Evolutionary conservation across 1,140 invertebrate species (phyloP).

Genomic region (Drosophila nebulosa): DNA sequence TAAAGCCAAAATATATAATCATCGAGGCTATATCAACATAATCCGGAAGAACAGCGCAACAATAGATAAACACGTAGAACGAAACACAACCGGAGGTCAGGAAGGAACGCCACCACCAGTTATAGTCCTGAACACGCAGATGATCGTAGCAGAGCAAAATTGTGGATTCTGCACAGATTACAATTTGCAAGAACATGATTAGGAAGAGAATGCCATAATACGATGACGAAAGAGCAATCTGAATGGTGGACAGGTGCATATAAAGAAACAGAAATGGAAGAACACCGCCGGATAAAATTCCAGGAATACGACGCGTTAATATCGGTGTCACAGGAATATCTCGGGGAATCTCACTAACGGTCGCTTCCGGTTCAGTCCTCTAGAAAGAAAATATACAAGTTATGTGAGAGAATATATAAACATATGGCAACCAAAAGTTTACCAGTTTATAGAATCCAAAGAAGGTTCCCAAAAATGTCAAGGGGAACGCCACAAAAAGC

Average conservation of each 20-base stretch:
- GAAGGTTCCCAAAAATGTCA: background rate
- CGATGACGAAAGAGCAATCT: background rate
- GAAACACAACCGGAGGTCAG: background rate
- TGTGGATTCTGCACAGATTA: background rate
- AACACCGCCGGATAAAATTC: background rate
- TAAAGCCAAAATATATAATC: background rate
- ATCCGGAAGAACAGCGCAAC: background rate
- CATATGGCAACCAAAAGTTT: background rate
- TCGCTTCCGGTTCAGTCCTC: background rate
- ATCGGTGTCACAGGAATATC: background rate
- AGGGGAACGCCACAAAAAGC: background rate
- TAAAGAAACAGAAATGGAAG: background rate
- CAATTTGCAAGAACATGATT: background rate
- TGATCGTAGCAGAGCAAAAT: background rate
- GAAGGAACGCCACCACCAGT: conserved; percentile 6
- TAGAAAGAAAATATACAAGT: background rate
- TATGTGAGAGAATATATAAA: background rate
- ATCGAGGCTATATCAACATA: background rate
- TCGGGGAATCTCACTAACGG: background rate
- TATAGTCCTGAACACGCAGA: background rate
- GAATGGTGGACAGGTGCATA: background rate
- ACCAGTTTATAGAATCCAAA: background rate
- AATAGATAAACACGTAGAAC: background rate
- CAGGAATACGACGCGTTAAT: background rate
- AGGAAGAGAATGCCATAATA: background rate